Percentiles rank a stretch among this genome's conserved stretches.
Evolutionary conservation across 1,140 invertebrate genomes (phyloP).

Genomic region (Potamilus streckersoni): DNA sequence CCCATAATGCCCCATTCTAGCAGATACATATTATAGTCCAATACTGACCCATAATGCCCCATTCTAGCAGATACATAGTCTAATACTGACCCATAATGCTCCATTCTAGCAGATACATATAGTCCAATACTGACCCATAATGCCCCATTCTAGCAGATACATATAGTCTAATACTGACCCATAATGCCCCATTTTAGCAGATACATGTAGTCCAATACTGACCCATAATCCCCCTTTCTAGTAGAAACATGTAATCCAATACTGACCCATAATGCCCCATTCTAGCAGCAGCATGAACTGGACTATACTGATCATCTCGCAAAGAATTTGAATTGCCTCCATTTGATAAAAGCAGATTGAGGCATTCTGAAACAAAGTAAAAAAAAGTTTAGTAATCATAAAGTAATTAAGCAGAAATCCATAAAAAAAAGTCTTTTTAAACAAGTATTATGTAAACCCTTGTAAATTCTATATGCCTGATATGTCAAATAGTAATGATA

Average conservation of each 20-base stretch:
- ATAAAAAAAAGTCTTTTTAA: conserved; percentile 4
- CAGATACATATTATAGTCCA: too few species aligned
- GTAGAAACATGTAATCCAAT: conserved; percentile 3
- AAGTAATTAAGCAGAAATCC: background rate
- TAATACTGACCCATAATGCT: too few species aligned
- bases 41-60: too few species aligned
- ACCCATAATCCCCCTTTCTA: background rate
- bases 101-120: too few species aligned
- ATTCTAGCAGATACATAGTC: too few species aligned
- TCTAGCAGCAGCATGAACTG: conserved; percentile 58
- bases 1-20: too few species aligned
- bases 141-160: conserved; percentile 51
- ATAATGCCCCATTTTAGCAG: too few species aligned
- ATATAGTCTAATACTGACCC: too few species aligned
- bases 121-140: conserved; percentile 31
- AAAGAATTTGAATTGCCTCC: conserved; percentile 50
- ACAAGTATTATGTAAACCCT: background rate
- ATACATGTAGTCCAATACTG: background rate
- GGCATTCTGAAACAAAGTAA: conserved; percentile 52
- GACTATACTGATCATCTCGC: conserved; percentile 53
- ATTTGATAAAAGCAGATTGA: conserved; percentile 56
- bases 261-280: conserved; percentile 56
- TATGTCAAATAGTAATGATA: too few species aligned
- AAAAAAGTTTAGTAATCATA: conserved; percentile 4
- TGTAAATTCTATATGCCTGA: too few species aligned